phyloP scores from a whole-genome alignment of 2,797 vertebrate species.

The Aplochiton taeniatus region DNA sequence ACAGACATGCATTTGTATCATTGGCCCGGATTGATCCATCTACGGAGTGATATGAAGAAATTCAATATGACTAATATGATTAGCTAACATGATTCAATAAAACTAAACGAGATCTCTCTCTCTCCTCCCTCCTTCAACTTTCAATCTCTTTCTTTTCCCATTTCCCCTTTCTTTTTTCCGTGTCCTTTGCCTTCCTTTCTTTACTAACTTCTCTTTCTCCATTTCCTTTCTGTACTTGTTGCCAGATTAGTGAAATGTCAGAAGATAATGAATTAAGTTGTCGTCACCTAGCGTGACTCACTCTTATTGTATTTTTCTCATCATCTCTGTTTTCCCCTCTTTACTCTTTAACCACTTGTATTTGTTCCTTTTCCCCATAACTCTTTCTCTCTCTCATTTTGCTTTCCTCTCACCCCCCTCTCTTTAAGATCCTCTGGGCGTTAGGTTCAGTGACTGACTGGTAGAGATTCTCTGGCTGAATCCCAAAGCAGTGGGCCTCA shows the following conservation, averaged over 20 bases:
- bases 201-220: too few species aligned
- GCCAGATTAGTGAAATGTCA: conserved; percentile 45
- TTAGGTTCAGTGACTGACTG: conserved; percentile 63
- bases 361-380: conserved; percentile 21
- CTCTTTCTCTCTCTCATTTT: conserved; percentile 14
- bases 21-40: conserved; percentile 24
- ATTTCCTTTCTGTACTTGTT: background rate
- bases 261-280: conserved; percentile 26
- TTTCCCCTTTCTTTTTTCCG: conserved; percentile 28
- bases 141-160: too few species aligned
- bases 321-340: background rate
- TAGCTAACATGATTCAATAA: conserved; percentile 56
- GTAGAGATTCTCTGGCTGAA: conserved; percentile 57
- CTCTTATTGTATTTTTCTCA: too few species aligned
- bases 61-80: conserved; percentile 39
- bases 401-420: conserved; percentile 36
- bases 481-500: conserved; percentile 44
- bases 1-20: background rate
- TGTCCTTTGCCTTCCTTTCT: conserved; percentile 19
- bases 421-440: conserved; percentile 47
- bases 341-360: background rate
- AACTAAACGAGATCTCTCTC: conserved; percentile 14
- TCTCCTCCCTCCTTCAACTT: background rate
- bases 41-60: conserved; percentile 29
- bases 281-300: too few species aligned